Evolutionary conservation across 1,140 invertebrate genomes (phyloP), one percentile per base, ranked within the genome.

Genomic region (Caenorhabditis remanei): DNA sequence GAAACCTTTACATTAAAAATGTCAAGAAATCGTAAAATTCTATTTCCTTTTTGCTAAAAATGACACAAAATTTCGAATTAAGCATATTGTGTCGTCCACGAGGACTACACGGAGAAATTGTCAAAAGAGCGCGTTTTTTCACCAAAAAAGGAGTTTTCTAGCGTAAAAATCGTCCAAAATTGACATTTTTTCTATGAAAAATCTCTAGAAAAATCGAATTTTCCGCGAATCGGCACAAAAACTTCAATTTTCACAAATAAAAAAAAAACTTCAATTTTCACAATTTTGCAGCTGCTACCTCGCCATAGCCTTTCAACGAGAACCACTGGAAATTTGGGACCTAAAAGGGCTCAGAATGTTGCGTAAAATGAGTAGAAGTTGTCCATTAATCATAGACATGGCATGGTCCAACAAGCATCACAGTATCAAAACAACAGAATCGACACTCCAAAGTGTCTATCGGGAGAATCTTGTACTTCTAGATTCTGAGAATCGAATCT

Each of bases 301-400:
- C 84, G 92, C 91, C 21, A 65, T 92, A 8, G 88, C 91, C 13
- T 93, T 92, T 85, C 90, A 91, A 71, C 82, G 87, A 65, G 90
- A 92, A 67, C 91, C 91, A 13, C 85, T 92, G 6, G 91, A 92
- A 84, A 92, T 92, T 53, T 92, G 91, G 91, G 92, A 93, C 79
- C 48, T 92, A 14, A 89, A 89, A 32, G 79, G 89, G 0, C 82
- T 90, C n/a, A 79, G 91, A n/a, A 63, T 92, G 75, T 87, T 92
- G 19, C 84, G 91, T 11, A 83, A 90, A 63, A 92, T 92, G 91
- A 89, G 88, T 40, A 86, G 87, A 63, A 87, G 89, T n/a, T 92
- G 91, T 88, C 91, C 91, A 9, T 67, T 92, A 16, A 92, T 92
- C 50, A 87, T 92, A 11, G 91, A 92, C 85, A 91, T 92, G 92